Base-by-base conservation (phyloP, 2,888 invertebrate species). In the Campaea margaritaria region DNA sequence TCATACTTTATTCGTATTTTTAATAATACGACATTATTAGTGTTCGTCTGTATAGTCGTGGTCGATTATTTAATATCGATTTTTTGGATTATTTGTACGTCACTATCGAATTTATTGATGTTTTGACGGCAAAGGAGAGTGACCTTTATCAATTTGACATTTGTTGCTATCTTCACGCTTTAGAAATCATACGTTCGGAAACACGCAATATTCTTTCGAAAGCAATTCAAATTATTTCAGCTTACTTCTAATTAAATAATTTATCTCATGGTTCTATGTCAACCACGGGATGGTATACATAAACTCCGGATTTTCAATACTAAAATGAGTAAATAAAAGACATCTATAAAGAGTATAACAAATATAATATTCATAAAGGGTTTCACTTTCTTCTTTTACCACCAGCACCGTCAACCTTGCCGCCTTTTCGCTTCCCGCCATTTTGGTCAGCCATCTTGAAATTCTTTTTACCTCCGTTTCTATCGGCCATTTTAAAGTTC, bases 331-430 rank as follows among this genome's bases (percentile, higher is more conserved):
- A 13, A 46, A 41, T 16, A 14, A 27, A 38, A 49, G 1, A 43
- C 28, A 44, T 36, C n/a, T 12, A 1, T 14, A 48, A 44, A 42
- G 47, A 42, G 50, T 60, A 48, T n/a, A 54, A 13, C 28, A 28
- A 47, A 31, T 62, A 39, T 57, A 51, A 58, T 58, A 65, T 50
- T 60, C 10, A 39, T 58, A 67, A 58, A 11, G 5, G 21, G 21
- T 71, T 87, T 81, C 54, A 75, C 74, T 68, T 84, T 91, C 61
- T 79, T 89, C 67, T 76, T 86, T 90, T 90, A 2, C 88, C 89
- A 10, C 88, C 89, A 2, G 67, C 72, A 8, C 77, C 78, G 15
- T 78, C 75, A 43, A 83, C 68, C 21, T 76, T 79, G 14, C 87
- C 88, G 42, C 88, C 89, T 21, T 77, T 76, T 50, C 86, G 73